Evolutionary conservation across 1,140 invertebrate genomes (phyloP).

Genomic region (Pantala flavescens): DNA sequence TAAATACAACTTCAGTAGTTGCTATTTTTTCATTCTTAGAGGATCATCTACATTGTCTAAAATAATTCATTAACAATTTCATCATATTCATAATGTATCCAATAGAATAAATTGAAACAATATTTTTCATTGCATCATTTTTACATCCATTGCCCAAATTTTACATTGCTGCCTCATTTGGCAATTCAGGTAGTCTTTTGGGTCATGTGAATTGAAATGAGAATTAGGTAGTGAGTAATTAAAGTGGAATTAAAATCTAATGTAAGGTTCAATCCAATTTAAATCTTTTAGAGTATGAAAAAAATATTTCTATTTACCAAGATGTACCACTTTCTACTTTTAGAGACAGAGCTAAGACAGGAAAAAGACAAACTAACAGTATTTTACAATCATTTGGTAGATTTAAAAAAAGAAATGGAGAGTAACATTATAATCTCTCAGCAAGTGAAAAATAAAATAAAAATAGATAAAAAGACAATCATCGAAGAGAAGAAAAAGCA

Average conservation of each 20-base stretch:
- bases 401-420: not conserved
- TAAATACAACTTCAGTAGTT: not conserved
- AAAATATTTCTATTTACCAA: too few relatives aligned
- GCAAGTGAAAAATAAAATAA: not conserved
- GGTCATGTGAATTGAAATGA: too few relatives aligned
- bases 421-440: not conserved
- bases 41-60: not conserved
- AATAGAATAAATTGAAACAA: too few relatives aligned
- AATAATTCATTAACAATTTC: not conserved
- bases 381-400: not conserved
- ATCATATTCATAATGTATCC: not conserved
- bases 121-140: too few relatives aligned
- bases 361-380: not conserved
- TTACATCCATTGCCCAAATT: too few relatives aligned
- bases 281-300: too few relatives aligned
- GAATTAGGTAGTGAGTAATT: too few relatives aligned
- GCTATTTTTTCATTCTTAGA: not conserved
- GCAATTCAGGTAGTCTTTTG: too few relatives aligned
- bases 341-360: not conserved
- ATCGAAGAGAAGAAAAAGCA: slow-evolving; percentile 23
- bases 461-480: slow-evolving; percentile 20
- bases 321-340: not conserved
- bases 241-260: too few relatives aligned
- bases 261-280: too few relatives aligned
- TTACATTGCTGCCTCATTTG: too few relatives aligned